These are phyloP conservation scores for Mylabris sibirica DNA, from an alignment of 2,888 invertebrate genomes.

Conservation along the genomic window DNA sequence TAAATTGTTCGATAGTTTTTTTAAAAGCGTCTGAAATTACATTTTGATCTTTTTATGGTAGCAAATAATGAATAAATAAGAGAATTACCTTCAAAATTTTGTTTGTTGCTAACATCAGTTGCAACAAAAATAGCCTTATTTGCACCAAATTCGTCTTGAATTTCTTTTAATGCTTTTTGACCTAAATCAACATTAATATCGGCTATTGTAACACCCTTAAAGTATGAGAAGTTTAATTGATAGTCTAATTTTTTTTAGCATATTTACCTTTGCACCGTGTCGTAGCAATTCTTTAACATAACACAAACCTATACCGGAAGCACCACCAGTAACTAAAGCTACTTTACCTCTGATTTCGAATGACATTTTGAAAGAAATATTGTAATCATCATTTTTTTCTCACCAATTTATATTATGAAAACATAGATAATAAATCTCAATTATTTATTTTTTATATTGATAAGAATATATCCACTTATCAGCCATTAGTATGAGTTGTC, in stretches of 20 bases:
- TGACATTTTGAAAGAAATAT: conserved; percentile 20
- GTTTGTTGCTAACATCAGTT: conserved; percentile 45
- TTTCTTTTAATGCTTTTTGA: conserved; percentile 68
- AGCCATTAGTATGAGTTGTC: no score
- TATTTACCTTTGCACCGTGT: conserved; percentile 38
- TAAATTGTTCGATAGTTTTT: conserved; percentile 71
- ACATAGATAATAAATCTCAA: not conserved
- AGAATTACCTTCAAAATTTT: conserved; percentile 18
- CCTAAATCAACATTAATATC: conserved; percentile 45
- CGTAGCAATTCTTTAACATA: conserved; percentile 37
- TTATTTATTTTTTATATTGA: no score
- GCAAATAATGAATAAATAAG: not conserved
- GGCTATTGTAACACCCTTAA: conserved; percentile 48
- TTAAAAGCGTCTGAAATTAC: conserved; percentile 69
- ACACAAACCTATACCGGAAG: conserved; percentile 38
- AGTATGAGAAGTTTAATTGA: not conserved
- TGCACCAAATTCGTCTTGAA: conserved; percentile 69
- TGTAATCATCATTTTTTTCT: not conserved
- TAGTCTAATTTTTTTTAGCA: not conserved
- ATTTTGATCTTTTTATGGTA: not conserved
- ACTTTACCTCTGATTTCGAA: conserved; percentile 41
- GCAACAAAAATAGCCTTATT: conserved; percentile 72
- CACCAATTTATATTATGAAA: not conserved
- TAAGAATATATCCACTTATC: no score
- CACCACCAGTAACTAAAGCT: conserved; percentile 42